Evolutionary conservation across 2,113 vertebrate genomes (phyloP).

Genomic region (Rhineura floridana): DNA sequence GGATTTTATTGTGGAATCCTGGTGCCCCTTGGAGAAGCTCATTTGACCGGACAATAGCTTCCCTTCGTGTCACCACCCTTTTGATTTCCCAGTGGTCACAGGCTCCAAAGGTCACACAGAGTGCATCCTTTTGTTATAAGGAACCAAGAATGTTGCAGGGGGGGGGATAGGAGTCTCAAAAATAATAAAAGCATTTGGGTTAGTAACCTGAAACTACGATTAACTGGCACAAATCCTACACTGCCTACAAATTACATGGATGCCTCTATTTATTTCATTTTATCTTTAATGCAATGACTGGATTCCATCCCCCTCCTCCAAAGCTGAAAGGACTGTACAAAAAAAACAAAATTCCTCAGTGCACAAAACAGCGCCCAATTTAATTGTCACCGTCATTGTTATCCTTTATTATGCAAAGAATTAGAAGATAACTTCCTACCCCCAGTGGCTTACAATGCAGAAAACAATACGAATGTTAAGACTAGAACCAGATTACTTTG

Average conservation of each 20-base stretch:
- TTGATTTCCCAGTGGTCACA: conserved; percentile 77
- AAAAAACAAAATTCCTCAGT: not conserved
- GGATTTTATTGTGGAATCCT: conserved; percentile 79
- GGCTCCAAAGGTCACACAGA: conserved; percentile 74
- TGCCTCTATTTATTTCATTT: not conserved
- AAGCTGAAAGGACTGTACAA: too few species aligned
- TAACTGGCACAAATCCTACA: not conserved
- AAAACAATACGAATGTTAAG: not conserved
- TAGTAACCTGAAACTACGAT: conserved; percentile 34
- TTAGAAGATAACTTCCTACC: not conserved
- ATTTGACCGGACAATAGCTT: conserved; percentile 79
- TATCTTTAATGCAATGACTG: not conserved
- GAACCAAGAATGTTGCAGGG: conserved; percentile 62
- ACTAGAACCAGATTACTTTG: not conserved
- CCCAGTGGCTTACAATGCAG: not conserved
- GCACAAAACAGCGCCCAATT: not conserved
- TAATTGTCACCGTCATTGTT: not conserved
- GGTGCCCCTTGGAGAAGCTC: conserved; percentile 79
- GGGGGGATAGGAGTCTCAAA: conserved; percentile 51
- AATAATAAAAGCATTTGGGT: conserved; percentile 38
- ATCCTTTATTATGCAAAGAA: not conserved
- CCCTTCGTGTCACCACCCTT: conserved; percentile 77
- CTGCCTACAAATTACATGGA: not conserved
- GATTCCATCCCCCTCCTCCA: not conserved
- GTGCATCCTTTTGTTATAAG: conserved; percentile 78